Evolutionary conservation across 1,140 invertebrate species (phyloP).

Genomic region (Heliconius congener): DNA sequence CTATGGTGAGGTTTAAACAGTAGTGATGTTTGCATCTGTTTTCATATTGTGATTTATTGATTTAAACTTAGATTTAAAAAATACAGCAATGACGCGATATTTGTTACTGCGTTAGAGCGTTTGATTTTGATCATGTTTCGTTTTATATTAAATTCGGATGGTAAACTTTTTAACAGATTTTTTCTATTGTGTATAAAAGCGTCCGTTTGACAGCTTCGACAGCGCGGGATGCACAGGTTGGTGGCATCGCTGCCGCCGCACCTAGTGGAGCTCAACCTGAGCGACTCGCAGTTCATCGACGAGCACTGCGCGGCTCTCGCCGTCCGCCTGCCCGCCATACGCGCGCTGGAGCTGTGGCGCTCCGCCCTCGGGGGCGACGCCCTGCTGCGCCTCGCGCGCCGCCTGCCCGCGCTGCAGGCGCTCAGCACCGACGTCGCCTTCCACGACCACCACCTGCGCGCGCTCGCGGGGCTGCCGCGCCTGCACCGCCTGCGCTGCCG

Average conservation of each 20-base stretch:
- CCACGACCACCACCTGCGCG: not conserved
- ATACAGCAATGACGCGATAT: no score
- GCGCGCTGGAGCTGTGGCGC: conserved; percentile 43
- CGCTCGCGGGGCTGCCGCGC: not conserved
- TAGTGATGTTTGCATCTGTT: not conserved
- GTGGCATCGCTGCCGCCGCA: conserved; percentile 31
- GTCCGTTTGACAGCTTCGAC: conserved; percentile 28
- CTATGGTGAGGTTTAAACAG: conserved; percentile 18
- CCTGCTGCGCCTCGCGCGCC: conserved; percentile 21
- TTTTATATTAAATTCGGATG: no score
- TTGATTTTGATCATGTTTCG: no score
- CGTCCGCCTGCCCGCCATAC: conserved; percentile 25
- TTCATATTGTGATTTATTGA: not conserved
- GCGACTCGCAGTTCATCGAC: conserved; percentile 39
- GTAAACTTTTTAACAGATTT: not conserved
- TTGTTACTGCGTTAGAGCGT: no score
- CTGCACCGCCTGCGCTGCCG: not conserved
- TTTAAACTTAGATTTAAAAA: not conserved
- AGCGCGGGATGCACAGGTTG: conserved; percentile 15
- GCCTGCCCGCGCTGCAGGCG: conserved; percentile 19
- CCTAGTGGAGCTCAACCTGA: conserved; percentile 44
- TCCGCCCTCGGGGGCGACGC: conserved; percentile 12
- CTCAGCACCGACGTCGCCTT: conserved; percentile 36
- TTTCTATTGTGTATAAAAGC: not conserved
- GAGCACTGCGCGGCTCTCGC: conserved; percentile 37